Conservation (phyloP, 2,888 invertebrate genomes). For the Rotaria sp. region DNA sequence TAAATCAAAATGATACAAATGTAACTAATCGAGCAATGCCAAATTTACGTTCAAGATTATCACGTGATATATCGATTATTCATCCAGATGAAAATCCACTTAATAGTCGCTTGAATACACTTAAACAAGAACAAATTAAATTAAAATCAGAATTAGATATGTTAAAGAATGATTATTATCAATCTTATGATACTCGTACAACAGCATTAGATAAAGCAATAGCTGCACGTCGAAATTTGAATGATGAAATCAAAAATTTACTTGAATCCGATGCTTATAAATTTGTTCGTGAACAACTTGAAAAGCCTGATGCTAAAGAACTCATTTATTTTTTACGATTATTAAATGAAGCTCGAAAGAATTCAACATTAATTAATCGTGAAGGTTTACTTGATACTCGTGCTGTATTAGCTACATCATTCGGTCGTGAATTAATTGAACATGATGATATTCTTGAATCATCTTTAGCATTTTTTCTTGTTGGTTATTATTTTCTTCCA, state of each 20-base stretch:
- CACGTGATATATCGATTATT: too few species aligned
- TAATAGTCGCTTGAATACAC: too few species aligned
- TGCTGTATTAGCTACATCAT: neutral
- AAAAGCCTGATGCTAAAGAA: neutral
- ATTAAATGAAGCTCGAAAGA: neutral
- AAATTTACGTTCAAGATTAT: too few species aligned
- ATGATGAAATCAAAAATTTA: neutral
- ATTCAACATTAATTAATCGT: neutral
- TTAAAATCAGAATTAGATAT: too few species aligned
- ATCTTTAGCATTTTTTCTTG: neutral
- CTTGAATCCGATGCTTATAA: neutral
- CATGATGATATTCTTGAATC: neutral
- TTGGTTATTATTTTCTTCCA: neutral
- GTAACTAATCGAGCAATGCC: too few species aligned
- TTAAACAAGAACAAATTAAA: too few species aligned
- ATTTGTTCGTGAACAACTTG: neutral
- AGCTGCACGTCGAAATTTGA: neutral
- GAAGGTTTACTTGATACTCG: neutral
- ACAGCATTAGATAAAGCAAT: neutral
- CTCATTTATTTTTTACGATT: neutral
- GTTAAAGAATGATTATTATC: too few species aligned
- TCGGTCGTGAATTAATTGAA: neutral
- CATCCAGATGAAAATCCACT: too few species aligned
- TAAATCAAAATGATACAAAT: too few species aligned
- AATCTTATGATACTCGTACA: neutral